phyloP scores from a whole-genome alignment of 2,113 vertebrate species.

The Corvus hawaiiensis region DNA sequence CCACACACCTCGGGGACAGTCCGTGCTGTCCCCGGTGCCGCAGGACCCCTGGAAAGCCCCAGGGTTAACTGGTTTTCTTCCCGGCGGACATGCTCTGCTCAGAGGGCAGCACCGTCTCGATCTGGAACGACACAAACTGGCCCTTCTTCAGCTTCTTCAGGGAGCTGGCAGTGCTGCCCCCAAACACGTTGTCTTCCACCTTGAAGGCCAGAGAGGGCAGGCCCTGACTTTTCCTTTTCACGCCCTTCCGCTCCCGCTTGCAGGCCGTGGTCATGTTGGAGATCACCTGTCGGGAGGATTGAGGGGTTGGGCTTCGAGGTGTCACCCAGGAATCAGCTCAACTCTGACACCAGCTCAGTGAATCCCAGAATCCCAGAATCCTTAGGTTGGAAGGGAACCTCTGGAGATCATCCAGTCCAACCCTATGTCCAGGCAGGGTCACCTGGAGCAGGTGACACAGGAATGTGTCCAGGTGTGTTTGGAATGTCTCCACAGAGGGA shows the following conservation, averaged over 20 bases:
- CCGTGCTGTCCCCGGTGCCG: not conserved
- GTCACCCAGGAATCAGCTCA: not conserved
- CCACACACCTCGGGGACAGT: not conserved
- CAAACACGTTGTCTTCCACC: slow-evolving; percentile 65
- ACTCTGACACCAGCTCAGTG: fast-evolving
- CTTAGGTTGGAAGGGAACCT: not conserved
- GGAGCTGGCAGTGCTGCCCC: slow-evolving; percentile 21
- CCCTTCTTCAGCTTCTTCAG: slow-evolving; percentile 80
- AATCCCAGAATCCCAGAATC: not conserved
- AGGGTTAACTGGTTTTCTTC: slow-evolving; percentile 64
- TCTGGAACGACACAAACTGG: slow-evolving; percentile 80
- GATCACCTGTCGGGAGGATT: slow-evolving; percentile 71
- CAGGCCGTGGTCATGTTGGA: slow-evolving; percentile 81
- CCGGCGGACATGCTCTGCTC: slow-evolving; percentile 55
- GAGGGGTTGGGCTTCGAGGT: not conserved
- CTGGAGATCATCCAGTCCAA: not conserved
- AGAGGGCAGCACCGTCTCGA: slow-evolving; percentile 74
- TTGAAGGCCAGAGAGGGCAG: slow-evolving; percentile 72
- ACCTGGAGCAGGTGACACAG: not conserved
- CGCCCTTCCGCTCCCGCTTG: slow-evolving; percentile 75
- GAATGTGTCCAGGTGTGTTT: not conserved
- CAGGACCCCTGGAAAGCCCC: not conserved
- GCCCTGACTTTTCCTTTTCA: slow-evolving; percentile 68
- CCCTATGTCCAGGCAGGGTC: not conserved
- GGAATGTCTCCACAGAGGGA: not conserved